phyloP scores from a whole-genome alignment of 2,888 invertebrate genomes.

The Acronicta aceris region DNA sequence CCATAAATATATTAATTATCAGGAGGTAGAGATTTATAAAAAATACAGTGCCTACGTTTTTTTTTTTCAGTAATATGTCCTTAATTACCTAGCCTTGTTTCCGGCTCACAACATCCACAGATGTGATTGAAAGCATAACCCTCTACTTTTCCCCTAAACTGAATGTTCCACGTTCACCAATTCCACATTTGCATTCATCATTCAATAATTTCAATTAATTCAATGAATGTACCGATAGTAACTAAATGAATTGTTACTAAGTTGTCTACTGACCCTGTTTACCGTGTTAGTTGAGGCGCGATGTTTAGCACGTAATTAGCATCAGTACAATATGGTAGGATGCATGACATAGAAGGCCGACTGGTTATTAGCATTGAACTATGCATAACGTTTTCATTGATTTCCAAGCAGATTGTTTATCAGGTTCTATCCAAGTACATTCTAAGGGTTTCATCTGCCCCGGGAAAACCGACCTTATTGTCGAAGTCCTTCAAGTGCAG shows the following conservation, averaged over 20 bases:
- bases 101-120: no score
- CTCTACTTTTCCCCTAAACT: no score
- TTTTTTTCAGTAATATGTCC: no score
- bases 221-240: no score
- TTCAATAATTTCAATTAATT: no score
- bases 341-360: constrained; percentile 34
- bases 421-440: neutral
- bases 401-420: constrained; percentile 7
- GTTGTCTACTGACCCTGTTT: constrained; percentile 7
- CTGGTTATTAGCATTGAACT: constrained; percentile 23
- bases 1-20: no score
- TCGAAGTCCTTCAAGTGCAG: neutral
- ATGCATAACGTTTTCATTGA: constrained; percentile 13
- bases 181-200: no score
- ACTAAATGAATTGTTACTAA: neutral
- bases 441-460: neutral
- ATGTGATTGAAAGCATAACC: no score
- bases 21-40: no score
- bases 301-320: constrained; percentile 39
- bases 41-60: no score
- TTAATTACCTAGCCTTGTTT: no score
- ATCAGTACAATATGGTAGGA: constrained; percentile 35
- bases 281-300: constrained; percentile 1
- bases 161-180: no score
- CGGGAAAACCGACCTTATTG: neutral